Conservation (phyloP, 2,797 vertebrate genomes). For the Delichon dasypus region DNA sequence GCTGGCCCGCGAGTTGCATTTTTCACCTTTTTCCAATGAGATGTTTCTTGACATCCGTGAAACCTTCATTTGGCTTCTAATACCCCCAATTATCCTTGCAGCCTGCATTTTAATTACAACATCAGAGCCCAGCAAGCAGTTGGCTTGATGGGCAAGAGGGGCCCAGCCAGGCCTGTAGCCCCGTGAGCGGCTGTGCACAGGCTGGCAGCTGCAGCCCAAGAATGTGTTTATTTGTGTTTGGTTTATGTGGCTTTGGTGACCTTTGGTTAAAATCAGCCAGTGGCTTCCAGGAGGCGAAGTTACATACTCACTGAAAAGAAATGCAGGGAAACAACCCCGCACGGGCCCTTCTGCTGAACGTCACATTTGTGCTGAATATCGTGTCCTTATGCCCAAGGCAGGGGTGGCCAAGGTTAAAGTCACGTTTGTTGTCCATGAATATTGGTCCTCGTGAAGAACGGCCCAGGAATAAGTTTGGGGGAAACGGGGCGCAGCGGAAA, state of each 20-base stretch:
- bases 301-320: background rate
- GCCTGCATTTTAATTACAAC: background rate
- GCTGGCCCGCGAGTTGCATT: conserved; percentile 17
- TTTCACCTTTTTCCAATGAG: conserved; percentile 43
- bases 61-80: background rate
- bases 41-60: conserved; percentile 11
- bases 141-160: background rate
- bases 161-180: background rate
- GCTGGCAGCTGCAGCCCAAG: conserved; percentile 14
- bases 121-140: background rate
- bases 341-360: background rate
- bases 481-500: background rate
- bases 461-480: background rate
- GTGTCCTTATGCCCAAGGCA: background rate
- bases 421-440: rapidly evolving
- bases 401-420: background rate
- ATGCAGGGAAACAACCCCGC: background rate
- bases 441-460: background rate
- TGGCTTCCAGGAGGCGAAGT: conserved; percentile 27
- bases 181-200: background rate
- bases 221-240: conserved; percentile 49
- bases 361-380: background rate
- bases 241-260: conserved; percentile 58
- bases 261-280: conserved; percentile 44
- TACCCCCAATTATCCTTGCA: background rate